These are phyloP conservation scores for Seira ritae DNA, from an alignment of 2,888 invertebrate genomes.

Conservation along the genomic window DNA sequence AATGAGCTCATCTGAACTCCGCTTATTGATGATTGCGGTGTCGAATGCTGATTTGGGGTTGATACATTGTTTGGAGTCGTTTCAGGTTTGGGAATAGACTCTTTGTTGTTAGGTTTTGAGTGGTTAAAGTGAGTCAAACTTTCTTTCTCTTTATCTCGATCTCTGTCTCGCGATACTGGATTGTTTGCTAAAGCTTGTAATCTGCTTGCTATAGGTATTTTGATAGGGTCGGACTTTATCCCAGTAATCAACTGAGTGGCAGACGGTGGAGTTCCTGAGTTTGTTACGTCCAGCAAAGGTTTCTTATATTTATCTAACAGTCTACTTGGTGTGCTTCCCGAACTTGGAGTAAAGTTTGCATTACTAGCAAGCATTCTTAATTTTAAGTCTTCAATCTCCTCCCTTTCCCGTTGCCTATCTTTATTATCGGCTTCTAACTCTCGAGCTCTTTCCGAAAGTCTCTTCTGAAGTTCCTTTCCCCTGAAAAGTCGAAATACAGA, in stretches of 20 bases:
- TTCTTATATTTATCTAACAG: slow-evolving; percentile 75
- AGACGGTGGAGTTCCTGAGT: slow-evolving; percentile 55
- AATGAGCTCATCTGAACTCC: slow-evolving; percentile 66
- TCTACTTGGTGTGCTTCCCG: slow-evolving; percentile 77
- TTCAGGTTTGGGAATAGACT: background rate
- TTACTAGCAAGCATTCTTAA: slow-evolving; percentile 79
- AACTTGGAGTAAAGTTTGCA: slow-evolving; percentile 75
- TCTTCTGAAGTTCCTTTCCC: slow-evolving; percentile 90
- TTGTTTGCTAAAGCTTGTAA: slow-evolving; percentile 69
- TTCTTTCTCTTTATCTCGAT: too few relatives aligned
- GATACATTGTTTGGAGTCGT: too few relatives aligned
- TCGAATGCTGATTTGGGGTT: background rate
- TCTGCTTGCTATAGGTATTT: slow-evolving; percentile 68
- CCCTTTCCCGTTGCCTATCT: slow-evolving; percentile 92
- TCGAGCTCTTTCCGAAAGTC: slow-evolving; percentile 93
- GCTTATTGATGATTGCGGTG: slow-evolving; percentile 62
- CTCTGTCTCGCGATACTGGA: slow-evolving; percentile 34
- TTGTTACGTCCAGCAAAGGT: slow-evolving; percentile 67
- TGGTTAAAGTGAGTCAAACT: slow-evolving; percentile 21
- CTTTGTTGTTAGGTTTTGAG: slow-evolving; percentile 54
- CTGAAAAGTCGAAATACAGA: slow-evolving; percentile 75
- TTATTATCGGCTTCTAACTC: slow-evolving; percentile 95
- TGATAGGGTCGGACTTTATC: slow-evolving; percentile 64
- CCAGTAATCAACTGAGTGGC: slow-evolving; percentile 60
- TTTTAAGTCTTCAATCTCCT: slow-evolving; percentile 90